Conservation (phyloP, 2,113 vertebrate species). For the Alouatta palliata region DNA sequence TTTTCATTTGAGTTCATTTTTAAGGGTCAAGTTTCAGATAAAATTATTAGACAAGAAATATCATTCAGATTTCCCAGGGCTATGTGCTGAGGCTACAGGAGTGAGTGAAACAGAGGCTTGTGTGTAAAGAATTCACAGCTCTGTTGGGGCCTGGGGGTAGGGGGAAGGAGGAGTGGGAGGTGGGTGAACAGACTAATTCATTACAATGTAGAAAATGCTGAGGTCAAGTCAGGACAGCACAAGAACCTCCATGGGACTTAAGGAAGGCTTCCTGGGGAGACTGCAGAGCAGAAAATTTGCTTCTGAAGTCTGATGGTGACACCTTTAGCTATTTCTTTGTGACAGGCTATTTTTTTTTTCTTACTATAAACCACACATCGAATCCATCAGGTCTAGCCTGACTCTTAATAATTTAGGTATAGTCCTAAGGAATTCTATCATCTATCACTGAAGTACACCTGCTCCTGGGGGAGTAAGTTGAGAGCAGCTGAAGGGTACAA, state of each 20-base stretch:
- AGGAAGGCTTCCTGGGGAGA: neutral
- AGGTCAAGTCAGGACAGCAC: neutral
- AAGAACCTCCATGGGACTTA: neutral
- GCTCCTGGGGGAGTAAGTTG: neutral
- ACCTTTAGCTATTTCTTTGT: neutral
- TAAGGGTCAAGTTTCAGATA: neutral
- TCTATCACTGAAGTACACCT: neutral
- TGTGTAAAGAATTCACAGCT: neutral
- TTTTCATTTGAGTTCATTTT: neutral
- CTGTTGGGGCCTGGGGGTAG: no score
- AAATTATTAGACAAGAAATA: neutral
- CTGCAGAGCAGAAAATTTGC: neutral
- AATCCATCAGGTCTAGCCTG: neutral
- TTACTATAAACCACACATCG: neutral
- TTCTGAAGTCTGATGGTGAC: neutral
- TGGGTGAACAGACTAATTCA: neutral
- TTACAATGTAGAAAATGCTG: neutral
- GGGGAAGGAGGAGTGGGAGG: neutral
- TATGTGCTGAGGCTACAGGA: neutral
- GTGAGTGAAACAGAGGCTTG: neutral
- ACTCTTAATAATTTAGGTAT: neutral
- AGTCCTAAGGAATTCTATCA: neutral
- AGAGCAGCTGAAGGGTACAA: neutral
- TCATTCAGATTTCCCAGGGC: neutral
- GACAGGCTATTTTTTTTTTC: neutral